Evolutionary conservation across 2,797 vertebrate genomes (phyloP), one percentile per base, ranked within the genome.

Genomic region (Pachyuromys duprasi): DNA sequence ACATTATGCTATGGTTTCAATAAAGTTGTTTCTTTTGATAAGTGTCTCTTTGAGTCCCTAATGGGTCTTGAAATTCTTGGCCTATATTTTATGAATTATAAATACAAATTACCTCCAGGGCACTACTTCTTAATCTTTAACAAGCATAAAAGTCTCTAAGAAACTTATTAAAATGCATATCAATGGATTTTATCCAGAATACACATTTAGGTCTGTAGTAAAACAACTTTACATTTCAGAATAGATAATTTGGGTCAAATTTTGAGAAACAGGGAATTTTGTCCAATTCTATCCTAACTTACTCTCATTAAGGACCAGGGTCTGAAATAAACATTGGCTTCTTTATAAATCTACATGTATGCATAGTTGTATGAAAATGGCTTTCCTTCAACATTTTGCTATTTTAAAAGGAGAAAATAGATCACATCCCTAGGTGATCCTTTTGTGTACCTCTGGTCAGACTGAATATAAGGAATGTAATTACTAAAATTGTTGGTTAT

Each of bases 401-500:
- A 84, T 86, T 96, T 55, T 80, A 0, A 67, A 84, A 84, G 57
- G 87, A 75, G 7, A 92, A 94, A 95, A 83, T 42, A 70, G 13
- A 88, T 88, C 22, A 89, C 76, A 79, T 89, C 63, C 63, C 49
- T 88, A 12, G 63, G 79, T 86, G 65, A 79, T 70, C 18, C 17
- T 65, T 79, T 86, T 76, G 39, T 86, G 22, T 5, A 91, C 70
- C 70, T 31, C 39, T 88, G 67, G 55, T 87, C 22, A 89, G 20
- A n/a, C 18, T 94, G n/a, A 36, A 78, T 55, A 88, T 14, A 96
- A 70, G 26, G 49, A 94, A 87, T 82, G 20, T 70, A 95, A 86
- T 90, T 90, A 70, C n/a, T 90, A 20, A 94, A 95, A 94, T 26
- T 80, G n/a, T 45, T 88, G 17, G 36, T 81, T 95, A 33, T 42